Percentiles rank a stretch among this genome's conserved stretches.
phyloP scores from a whole-genome alignment of 2,888 invertebrate genomes.

The Anthoptus insignis region DNA sequence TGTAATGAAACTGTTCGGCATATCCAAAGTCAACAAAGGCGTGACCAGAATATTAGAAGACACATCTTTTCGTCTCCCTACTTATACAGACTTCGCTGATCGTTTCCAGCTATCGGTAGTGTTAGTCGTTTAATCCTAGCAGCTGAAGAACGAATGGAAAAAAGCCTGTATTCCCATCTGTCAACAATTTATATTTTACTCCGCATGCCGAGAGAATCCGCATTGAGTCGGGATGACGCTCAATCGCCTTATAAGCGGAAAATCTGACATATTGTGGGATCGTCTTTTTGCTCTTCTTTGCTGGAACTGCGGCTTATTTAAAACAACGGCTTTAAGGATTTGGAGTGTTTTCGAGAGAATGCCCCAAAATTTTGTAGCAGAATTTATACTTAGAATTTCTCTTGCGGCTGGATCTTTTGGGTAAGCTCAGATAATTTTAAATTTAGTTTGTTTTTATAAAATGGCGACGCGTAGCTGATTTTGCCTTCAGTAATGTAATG shows the following conservation, averaged over 20 bases:
- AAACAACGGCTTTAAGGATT: constrained; percentile 37
- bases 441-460: too few relatives aligned
- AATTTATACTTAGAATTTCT: constrained; percentile 7
- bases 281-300: constrained; percentile 26
- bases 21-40: too few relatives aligned
- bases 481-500: too few relatives aligned
- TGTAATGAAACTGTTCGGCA: too few relatives aligned
- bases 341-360: constrained; percentile 23
- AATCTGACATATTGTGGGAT: constrained; percentile 37
- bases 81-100: too few relatives aligned
- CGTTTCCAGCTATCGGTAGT: not conserved
- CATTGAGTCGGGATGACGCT: constrained; percentile 27
- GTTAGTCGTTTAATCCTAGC: constrained; percentile 2
- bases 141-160: constrained; percentile 18
- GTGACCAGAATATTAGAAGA: too few relatives aligned
- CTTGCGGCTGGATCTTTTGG: constrained; percentile 14
- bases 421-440: constrained; percentile 10
- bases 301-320: constrained; percentile 29
- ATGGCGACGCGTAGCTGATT: too few relatives aligned
- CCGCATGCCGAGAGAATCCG: constrained; percentile 18
- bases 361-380: constrained; percentile 5
- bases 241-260: constrained; percentile 35
- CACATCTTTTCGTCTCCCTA: too few relatives aligned
- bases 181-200: constrained; percentile 34
- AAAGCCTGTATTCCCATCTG: constrained; percentile 20